phyloP scores from a whole-genome alignment of 2,113 vertebrate genomes.

The Peromyscus maniculatus region DNA sequence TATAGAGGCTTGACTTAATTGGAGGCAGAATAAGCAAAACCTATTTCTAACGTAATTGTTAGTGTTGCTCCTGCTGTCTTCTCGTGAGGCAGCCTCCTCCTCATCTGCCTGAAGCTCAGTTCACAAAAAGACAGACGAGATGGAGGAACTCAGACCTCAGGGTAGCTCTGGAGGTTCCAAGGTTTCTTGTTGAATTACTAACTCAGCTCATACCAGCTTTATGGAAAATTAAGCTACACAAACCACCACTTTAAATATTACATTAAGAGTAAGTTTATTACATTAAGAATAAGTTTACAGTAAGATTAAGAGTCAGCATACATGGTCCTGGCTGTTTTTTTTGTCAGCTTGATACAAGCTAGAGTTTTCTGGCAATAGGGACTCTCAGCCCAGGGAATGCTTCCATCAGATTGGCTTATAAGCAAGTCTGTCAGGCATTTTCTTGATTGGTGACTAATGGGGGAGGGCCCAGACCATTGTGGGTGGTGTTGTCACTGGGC shows the following conservation, averaged over 20 bases:
- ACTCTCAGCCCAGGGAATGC: background rate
- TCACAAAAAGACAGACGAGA: background rate
- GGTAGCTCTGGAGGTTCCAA: background rate
- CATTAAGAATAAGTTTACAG: no score
- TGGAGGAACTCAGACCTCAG: background rate
- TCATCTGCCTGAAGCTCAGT: background rate
- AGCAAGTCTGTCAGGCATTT: background rate
- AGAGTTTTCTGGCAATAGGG: background rate
- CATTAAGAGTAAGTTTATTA: background rate
- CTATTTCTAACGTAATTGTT: background rate
- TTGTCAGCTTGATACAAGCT: background rate
- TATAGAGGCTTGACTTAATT: background rate
- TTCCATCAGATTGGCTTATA: background rate
- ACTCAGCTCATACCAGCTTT: background rate
- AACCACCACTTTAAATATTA: background rate
- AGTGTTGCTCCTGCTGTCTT: background rate
- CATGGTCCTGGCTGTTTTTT: background rate
- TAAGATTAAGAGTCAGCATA: background rate
- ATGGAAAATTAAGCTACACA: background rate
- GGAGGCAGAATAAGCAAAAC: background rate
- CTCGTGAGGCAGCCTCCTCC: background rate
- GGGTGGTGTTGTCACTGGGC: background rate
- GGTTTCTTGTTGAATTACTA: background rate
- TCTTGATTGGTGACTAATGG: background rate
- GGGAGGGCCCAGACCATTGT: background rate